Base-by-base conservation (phyloP, 2,888 invertebrate genomes). In the Acrobasis suavella region DNA sequence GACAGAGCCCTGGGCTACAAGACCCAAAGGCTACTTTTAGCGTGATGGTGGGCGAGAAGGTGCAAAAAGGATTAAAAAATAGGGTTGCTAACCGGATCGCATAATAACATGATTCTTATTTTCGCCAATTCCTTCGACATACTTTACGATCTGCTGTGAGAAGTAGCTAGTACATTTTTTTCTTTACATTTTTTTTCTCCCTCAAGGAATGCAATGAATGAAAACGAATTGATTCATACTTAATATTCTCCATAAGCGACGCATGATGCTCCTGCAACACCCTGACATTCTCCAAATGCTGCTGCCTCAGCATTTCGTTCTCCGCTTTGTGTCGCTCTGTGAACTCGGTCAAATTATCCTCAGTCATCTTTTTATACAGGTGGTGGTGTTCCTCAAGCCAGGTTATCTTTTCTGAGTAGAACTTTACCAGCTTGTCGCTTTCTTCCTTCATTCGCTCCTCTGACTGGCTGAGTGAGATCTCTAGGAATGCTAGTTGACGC, bases 401-500 rank as follows among this genome's bases (percentile, higher is more conserved):
- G 56, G 80, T 78, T 49, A 93, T 85, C 77, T 93, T 94, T 68
- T 93, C 93, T 3, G 89, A 83, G 66, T 93, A 93, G 68, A 88
- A 89, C 68, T 87, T 90, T 0, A 88, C 83, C 3, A 93, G 65
- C 68, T 90, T 90, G 7, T 93, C 93, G 65, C 93, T 90, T 81
- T 95, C 95, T 37, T 91, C 91, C 76, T 93, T 94, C 82, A 95
- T 88, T 69, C 94, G 85, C 65, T 93, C 93, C 76, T 95, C 95
- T 0, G 93, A 82, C 69, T 93, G 92, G 63, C 83, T 89, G 54
- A 93, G 76, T 0, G 94, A 93, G 65, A 93, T 84, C 81, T 94
- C 94, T 65, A 94, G 71, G 55, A 94, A 89, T 6, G 91, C 88
- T 70, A 94, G 78, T 77, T 94, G 94, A 62, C 94, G 93, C 73